Evolutionary conservation across 92 coral and sea anemone species (phyloP).

Genomic region (Meandrina meandrites): DNA sequence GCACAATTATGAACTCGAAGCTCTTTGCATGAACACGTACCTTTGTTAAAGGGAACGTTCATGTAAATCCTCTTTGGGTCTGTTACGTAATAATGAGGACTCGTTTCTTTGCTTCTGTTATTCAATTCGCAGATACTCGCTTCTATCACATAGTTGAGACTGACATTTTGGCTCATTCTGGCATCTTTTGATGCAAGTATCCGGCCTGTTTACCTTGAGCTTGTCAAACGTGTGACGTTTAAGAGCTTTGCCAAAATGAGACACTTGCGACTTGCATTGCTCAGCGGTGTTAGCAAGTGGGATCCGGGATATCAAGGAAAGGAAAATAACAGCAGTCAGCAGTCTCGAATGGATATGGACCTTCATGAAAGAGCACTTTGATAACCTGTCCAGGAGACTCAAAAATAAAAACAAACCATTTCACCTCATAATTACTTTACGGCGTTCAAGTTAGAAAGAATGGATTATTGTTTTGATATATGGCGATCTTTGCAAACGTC

Average conservation of each 20-base stretch:
- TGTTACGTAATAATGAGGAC: not conserved
- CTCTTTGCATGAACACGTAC: not conserved
- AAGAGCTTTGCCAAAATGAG: not conserved
- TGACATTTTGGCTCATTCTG: conserved; percentile 5
- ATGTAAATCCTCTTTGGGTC: conserved; percentile 12
- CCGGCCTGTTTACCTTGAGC: not conserved
- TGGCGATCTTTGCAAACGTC: no score
- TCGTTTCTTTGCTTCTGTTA: not conserved
- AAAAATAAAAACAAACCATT: not conserved
- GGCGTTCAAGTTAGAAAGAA: no score
- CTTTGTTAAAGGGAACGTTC: not conserved
- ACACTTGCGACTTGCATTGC: not conserved
- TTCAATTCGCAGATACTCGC: conserved; percentile 11
- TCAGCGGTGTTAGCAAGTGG: not conserved
- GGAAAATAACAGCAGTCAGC: not conserved
- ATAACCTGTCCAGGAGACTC: not conserved
- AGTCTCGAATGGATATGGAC: not conserved
- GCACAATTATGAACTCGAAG: not conserved
- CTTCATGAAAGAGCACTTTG: not conserved
- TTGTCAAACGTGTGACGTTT: not conserved
- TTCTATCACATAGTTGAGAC: not conserved
- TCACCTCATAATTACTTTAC: no score
- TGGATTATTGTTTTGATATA: no score
- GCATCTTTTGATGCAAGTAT: not conserved
- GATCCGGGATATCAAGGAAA: not conserved